A percentile compares a stretch with the other conserved stretches of the same genome.
These are phyloP conservation scores for Cotesia glomerata DNA, from an alignment of 1,140 invertebrate genomes.

Conservation along the genomic window DNA sequence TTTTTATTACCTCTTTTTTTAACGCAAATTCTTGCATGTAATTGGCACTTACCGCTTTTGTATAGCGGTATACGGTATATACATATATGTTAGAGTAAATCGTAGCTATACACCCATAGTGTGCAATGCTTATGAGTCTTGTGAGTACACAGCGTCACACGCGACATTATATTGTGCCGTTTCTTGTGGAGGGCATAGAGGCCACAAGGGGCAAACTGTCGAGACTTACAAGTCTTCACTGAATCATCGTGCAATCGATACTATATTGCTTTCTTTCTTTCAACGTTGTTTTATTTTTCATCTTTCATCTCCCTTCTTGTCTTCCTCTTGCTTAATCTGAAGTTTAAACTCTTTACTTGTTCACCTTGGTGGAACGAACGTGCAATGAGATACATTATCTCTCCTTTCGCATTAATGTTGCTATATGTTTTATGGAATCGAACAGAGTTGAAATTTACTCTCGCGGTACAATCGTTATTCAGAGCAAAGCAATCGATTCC, in stretches of 20 bases:
- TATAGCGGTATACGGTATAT: constrained; percentile 13
- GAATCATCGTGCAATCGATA: constrained; percentile 2
- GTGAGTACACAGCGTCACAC: neutral
- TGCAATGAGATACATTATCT: neutral
- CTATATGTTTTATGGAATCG: constrained; percentile 12
- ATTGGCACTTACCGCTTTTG: constrained; percentile 13
- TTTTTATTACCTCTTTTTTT: constrained; percentile 4
- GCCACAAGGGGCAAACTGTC: neutral
- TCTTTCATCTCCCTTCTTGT: neutral
- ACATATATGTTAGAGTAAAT: neutral
- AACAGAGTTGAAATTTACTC: neutral
- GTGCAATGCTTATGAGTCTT: neutral
- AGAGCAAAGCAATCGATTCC: constrained; percentile 5
- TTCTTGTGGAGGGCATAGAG: constrained; percentile 1
- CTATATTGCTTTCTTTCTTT: neutral
- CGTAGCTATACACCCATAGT: neutral
- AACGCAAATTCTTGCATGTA: neutral
- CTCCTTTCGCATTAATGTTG: neutral
- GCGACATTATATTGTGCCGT: constrained; percentile 12
- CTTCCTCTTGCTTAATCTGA: neutral
- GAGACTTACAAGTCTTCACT: neutral
- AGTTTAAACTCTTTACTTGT: neutral
- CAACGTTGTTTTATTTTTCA: neutral
- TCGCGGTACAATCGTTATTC: constrained; percentile 3
- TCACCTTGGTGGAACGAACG: neutral